Evolutionary conservation across 2,113 vertebrate species (phyloP).

Genomic region (Thalassarche chlororhynchos): DNA sequence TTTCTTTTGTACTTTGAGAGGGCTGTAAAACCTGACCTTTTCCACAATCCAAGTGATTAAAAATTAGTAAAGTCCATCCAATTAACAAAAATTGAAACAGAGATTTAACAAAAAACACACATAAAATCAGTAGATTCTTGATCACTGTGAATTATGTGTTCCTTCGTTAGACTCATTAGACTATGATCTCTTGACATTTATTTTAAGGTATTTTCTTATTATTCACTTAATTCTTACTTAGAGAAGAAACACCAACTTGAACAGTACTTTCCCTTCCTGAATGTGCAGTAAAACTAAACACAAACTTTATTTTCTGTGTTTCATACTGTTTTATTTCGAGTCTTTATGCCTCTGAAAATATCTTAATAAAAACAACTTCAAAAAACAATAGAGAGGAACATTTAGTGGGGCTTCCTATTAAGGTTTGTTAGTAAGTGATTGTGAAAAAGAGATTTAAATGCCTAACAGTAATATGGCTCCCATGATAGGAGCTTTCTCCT

Average conservation of each 20-base stretch:
- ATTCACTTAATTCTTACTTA: not conserved
- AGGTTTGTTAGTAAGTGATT: not conserved
- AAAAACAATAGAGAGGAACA: not conserved
- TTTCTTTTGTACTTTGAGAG: not conserved
- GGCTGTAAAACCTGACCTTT: not conserved
- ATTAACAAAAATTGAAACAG: not conserved
- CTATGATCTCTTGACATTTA: not conserved
- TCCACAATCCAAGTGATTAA: not conserved
- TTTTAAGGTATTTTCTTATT: not conserved
- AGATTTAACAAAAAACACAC: not conserved
- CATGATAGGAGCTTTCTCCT: not conserved
- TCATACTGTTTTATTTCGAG: not conserved
- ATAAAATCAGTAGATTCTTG: not conserved
- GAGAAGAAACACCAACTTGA: not conserved
- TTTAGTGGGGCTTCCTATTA: not conserved
- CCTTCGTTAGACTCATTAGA: not conserved
- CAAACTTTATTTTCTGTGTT: not conserved
- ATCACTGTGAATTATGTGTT: not conserved
- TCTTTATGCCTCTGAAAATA: not conserved
- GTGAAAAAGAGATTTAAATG: not conserved
- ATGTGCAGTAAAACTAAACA: not conserved
- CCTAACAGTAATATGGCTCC: rapidly evolving
- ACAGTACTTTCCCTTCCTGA: not conserved
- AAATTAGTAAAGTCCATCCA: not conserved
- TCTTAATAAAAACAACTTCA: not conserved